Conservation (phyloP, 2,113 vertebrate species). For the Oryzias celebensis region DNA sequence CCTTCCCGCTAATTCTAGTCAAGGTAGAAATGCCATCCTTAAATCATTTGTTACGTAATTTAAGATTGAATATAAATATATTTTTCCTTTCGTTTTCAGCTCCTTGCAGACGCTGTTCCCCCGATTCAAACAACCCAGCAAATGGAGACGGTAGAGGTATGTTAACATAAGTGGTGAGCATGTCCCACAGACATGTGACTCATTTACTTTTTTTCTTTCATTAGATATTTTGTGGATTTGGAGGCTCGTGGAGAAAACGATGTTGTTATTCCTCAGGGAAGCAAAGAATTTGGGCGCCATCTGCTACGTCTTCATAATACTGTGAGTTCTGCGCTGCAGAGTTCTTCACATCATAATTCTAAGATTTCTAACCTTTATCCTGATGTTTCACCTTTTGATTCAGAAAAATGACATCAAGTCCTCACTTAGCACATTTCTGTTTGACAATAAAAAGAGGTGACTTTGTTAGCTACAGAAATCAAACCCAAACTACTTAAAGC, state of each 20-base stretch:
- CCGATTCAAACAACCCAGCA: conserved; percentile 17
- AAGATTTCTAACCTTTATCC: too few species aligned
- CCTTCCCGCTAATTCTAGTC: conserved; percentile 6
- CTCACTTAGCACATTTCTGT: too few species aligned
- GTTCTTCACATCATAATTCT: not conserved
- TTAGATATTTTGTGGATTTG: conserved; percentile 57
- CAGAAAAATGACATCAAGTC: too few species aligned
- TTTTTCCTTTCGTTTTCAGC: conserved; percentile 23
- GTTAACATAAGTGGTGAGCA: not conserved
- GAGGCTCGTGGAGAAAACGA: conserved; percentile 8
- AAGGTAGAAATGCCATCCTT: conserved; percentile 18
- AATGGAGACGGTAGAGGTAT: conserved; percentile 30
- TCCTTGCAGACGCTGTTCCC: conserved; percentile 13
- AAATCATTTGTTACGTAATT: not conserved
- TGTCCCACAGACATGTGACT: not conserved
- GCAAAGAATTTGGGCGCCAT: conserved; percentile 48
- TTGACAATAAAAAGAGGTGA: too few species aligned
- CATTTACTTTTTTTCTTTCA: not conserved
- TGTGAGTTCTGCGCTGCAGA: conserved; percentile 76
- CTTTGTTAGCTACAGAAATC: too few species aligned
- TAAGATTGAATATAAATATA: not conserved
- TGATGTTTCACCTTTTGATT: too few species aligned
- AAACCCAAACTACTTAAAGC: too few species aligned
- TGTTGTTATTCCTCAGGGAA: not conserved
- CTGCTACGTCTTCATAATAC: conserved; percentile 74